A percentile compares a stretch with the other conserved stretches of the same genome.
Evolutionary conservation across 2,113 vertebrate genomes (phyloP).

Genomic region (Perca fluviatilis): DNA sequence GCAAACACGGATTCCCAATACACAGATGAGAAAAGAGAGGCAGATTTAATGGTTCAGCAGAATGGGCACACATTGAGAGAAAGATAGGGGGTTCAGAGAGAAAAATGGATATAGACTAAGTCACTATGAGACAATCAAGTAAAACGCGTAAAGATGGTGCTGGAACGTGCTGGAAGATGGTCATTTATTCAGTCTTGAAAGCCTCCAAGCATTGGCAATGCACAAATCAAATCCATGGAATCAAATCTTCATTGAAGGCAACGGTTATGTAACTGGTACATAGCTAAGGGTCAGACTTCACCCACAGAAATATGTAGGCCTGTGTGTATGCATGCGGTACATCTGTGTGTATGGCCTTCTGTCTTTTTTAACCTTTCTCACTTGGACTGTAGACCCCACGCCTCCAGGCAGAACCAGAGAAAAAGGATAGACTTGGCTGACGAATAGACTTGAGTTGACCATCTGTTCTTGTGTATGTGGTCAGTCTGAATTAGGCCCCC

Average conservation of each 20-base stretch:
- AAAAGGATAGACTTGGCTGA: conserved; percentile 72
- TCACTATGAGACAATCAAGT: conserved; percentile 51
- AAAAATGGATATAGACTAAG: conserved; percentile 46
- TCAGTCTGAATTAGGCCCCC: conserved; percentile 70
- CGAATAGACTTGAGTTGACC: conserved; percentile 43
- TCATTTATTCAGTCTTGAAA: conserved; percentile 55
- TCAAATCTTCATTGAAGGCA: conserved; percentile 59
- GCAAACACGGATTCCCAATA: conserved; percentile 52
- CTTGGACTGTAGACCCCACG: conserved; percentile 11
- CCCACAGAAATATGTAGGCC: conserved; percentile 15
- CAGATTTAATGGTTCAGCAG: conserved; percentile 51
- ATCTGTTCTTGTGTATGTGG: conserved; percentile 78
- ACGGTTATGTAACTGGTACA: conserved; percentile 45
- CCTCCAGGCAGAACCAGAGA: conserved; percentile 46
- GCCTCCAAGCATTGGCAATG: conserved; percentile 36
- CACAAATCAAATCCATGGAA: conserved; percentile 60
- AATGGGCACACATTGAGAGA: conserved; percentile 13
- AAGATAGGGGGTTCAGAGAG: conserved; percentile 2
- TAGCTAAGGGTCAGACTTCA: conserved; percentile 28
- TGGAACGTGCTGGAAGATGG: conserved; percentile 22
- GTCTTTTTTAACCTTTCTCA: conserved; percentile 28
- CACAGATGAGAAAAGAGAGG: conserved; percentile 47
- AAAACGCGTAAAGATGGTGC: conserved; percentile 35
- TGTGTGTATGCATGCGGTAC: conserved; percentile 20
- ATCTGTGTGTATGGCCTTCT: conserved; percentile 19